These are phyloP conservation scores for Strongylocentrotus purpuratus DNA, from an alignment of 35 echinoderm and acorn worm genomes.

Conservation along the genomic window DNA sequence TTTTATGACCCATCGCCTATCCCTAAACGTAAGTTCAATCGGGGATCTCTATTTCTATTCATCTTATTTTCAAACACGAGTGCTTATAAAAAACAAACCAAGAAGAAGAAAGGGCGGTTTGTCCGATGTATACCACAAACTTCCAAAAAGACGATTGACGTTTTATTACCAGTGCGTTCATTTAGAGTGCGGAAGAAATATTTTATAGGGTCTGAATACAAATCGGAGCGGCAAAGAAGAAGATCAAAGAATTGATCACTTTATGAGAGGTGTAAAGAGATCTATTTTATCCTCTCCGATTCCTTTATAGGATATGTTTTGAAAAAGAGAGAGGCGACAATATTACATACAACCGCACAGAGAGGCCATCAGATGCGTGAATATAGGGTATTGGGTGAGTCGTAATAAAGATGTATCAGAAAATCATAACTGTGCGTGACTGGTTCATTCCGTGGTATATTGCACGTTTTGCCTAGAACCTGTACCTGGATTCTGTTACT, in stretches of 20 bases:
- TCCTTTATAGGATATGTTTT: background rate
- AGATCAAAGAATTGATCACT: background rate
- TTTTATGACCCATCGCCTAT: background rate
- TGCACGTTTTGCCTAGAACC: too few species aligned
- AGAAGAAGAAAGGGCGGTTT: background rate
- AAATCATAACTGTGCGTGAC: background rate
- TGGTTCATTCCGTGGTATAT: too few species aligned
- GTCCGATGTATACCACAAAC: background rate
- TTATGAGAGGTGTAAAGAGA: background rate
- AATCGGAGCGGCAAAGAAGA: background rate
- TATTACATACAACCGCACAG: background rate
- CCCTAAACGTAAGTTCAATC: background rate
- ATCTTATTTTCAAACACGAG: background rate
- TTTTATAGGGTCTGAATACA: background rate
- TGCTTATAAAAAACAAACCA: background rate
- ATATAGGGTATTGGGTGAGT: background rate
- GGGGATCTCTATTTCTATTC: background rate
- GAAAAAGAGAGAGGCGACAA: background rate
- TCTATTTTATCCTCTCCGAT: background rate
- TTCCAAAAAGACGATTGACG: background rate
- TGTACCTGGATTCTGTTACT: too few species aligned
- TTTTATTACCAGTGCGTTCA: background rate
- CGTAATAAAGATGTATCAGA: background rate
- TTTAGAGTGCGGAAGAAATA: background rate
- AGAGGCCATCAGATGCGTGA: background rate